phyloP scores from a whole-genome alignment of 2,888 invertebrate genomes.

The Piscicola geometra region DNA sequence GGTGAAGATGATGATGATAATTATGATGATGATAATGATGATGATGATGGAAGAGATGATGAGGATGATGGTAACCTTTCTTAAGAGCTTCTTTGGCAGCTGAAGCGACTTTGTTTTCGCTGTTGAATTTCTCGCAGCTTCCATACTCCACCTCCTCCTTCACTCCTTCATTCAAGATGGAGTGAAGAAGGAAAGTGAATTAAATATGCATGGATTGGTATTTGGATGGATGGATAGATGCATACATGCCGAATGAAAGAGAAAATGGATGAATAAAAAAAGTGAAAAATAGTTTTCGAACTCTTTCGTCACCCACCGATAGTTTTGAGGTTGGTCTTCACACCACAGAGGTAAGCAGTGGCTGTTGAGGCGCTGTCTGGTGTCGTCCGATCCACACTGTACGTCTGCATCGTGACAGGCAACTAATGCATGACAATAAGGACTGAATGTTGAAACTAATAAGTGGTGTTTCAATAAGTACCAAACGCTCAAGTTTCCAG shows the following conservation, averaged over 20 bases:
- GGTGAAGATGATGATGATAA: not conserved
- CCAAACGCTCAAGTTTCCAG: not conserved
- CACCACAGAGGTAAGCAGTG: slow-evolving; percentile 77
- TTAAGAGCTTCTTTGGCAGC: not conserved
- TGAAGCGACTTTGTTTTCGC: not conserved
- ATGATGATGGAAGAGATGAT: not conserved
- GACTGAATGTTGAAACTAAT: too few relatives aligned
- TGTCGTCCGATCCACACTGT: slow-evolving; percentile 76
- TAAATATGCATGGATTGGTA: too few relatives aligned
- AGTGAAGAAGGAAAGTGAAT: too few relatives aligned
- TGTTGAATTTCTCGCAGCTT: not conserved
- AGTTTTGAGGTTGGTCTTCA: slow-evolving; percentile 75
- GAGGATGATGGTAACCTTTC: not conserved
- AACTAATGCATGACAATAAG: too few relatives aligned
- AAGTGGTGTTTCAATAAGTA: too few relatives aligned
- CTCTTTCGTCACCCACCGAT: too few relatives aligned
- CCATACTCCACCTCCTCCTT: not conserved
- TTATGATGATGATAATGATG: not conserved
- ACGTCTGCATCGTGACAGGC: slow-evolving; percentile 66
- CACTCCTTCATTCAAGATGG: not conserved
- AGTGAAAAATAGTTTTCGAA: too few relatives aligned
- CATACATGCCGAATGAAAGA: not conserved
- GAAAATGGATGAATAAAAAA: not conserved
- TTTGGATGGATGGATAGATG: slow-evolving; percentile 6
- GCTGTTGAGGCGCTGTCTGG: slow-evolving; percentile 84